These are phyloP conservation scores for Brachionus asplanchnoidis DNA, from an alignment of 1,140 invertebrate species.

Conservation along the genomic window DNA sequence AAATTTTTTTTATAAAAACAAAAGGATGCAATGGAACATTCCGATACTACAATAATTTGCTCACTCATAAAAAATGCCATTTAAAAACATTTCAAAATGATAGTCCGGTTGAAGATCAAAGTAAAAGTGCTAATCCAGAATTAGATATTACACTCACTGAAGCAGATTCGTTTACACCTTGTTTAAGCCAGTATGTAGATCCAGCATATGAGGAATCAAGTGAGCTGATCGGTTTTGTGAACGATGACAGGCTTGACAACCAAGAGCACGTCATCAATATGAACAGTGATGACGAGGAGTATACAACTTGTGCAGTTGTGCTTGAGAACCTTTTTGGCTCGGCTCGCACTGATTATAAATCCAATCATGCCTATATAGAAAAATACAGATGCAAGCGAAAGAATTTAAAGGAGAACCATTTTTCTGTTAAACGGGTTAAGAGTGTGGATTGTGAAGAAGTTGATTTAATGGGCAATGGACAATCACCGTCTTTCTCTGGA, in stretches of 20 bases:
- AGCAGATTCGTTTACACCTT: not conserved
- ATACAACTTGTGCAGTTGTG: slow-evolving; percentile 10
- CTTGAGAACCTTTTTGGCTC: slow-evolving; percentile 17
- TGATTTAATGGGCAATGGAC: not conserved
- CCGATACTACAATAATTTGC: slow-evolving; percentile 4
- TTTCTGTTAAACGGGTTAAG: not conserved
- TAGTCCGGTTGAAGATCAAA: not conserved
- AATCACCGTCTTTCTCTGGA: not conserved
- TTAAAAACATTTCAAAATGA: not conserved
- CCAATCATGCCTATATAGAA: slow-evolving; percentile 29
- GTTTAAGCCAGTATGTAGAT: not conserved
- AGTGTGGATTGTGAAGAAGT: slow-evolving; percentile 3
- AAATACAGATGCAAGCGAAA: not conserved
- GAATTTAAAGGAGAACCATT: not conserved
- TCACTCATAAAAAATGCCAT: slow-evolving; percentile 19
- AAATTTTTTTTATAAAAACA: not conserved
- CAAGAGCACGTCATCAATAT: slow-evolving; percentile 29
- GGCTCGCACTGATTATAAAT: slow-evolving; percentile 10
- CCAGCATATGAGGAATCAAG: not conserved
- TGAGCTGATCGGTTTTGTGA: not conserved
- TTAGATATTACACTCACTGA: not conserved
- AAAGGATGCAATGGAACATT: not conserved
- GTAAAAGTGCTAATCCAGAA: not conserved
- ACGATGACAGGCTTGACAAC: not conserved
- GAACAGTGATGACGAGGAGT: slow-evolving; percentile 28